A percentile compares a stretch with the other conserved stretches of the same genome.
phyloP scores from a whole-genome alignment of 2,797 vertebrate genomes.

The Phataginus tetradactyla region DNA sequence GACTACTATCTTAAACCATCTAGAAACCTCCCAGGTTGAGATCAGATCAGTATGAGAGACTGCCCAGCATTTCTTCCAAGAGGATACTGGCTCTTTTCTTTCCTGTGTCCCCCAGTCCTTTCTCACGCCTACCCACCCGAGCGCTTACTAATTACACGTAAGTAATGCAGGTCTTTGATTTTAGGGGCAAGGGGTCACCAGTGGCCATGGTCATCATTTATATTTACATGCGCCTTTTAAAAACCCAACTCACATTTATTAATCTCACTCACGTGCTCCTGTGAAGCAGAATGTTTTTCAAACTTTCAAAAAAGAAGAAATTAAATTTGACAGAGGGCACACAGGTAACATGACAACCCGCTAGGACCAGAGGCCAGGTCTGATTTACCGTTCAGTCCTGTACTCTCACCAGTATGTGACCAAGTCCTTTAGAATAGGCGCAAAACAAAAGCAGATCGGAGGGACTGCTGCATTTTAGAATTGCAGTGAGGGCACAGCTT shows the following conservation, averaged over 20 bases:
- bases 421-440: rapidly evolving
- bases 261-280: not conserved
- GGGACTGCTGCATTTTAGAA: not conserved
- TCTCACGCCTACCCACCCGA: rapidly evolving
- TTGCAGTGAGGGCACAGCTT: not conserved
- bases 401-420: rapidly evolving
- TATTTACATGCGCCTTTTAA: not conserved
- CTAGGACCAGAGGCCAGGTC: not conserved
- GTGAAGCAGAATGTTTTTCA: not conserved
- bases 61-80: not conserved
- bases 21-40: not conserved
- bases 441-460: not conserved
- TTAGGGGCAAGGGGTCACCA: not conserved
- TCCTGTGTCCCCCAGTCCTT: not conserved
- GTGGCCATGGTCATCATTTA: not conserved
- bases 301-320: not conserved
- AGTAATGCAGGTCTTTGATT: not conserved
- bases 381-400: not conserved
- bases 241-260: not conserved
- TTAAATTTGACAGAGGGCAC: not conserved
- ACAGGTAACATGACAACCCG: not conserved
- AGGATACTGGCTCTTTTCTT: not conserved
- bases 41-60: not conserved
- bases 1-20: not conserved
- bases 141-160: not conserved